These are phyloP conservation scores for Lumbricus terrestris DNA, from an alignment of 2,888 invertebrate genomes.

Conservation along the genomic window DNA sequence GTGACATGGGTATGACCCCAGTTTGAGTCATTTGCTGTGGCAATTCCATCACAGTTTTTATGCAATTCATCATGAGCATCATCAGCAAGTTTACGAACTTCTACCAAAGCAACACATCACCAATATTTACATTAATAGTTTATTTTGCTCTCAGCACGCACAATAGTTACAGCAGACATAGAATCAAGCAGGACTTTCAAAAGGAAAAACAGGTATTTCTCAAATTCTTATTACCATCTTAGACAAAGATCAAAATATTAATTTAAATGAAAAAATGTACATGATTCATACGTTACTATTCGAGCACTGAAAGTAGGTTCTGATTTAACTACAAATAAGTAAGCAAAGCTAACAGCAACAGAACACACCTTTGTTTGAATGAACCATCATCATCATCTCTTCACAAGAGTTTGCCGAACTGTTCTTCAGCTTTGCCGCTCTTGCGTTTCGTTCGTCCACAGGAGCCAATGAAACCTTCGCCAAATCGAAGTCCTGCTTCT, in stretches of 20 bases:
- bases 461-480: background rate
- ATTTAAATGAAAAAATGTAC: background rate
- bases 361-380: slow-evolving; percentile 49
- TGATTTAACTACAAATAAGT: background rate
- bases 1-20: slow-evolving; percentile 24
- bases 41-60: slow-evolving; percentile 32
- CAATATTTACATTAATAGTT: background rate
- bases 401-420: slow-evolving; percentile 41
- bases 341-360: background rate
- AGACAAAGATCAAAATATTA: too few relatives aligned
- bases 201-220: background rate
- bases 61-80: slow-evolving; percentile 34
- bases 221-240: background rate
- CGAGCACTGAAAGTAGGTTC: background rate
- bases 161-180: background rate
- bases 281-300: background rate
- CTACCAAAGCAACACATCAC: background rate
- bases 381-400: slow-evolving; percentile 49
- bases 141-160: background rate
- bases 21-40: slow-evolving; percentile 23
- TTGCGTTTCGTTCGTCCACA: background rate
- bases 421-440: background rate
- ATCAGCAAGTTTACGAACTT: slow-evolving; percentile 15
- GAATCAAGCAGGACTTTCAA: background rate
- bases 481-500: background rate